Conservation (phyloP, 2,888 invertebrate genomes). For the Drosophila cognata region DNA sequence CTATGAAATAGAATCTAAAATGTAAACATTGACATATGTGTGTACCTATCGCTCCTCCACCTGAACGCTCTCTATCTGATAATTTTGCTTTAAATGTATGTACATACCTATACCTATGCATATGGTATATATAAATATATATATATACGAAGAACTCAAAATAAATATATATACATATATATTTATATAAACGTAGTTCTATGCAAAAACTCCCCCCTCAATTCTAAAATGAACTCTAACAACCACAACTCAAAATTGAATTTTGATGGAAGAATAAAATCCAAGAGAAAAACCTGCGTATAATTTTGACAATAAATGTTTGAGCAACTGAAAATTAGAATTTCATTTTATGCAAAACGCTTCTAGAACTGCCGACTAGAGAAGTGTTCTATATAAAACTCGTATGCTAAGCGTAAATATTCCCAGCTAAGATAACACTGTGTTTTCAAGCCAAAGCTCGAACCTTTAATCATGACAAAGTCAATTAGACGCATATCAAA, state of each 20-base stretch:
- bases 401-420: constrained; percentile 45
- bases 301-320: constrained; percentile 74
- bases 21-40: constrained; percentile 69
- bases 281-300: constrained; percentile 58
- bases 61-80: constrained; percentile 71
- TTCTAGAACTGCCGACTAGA: constrained; percentile 52
- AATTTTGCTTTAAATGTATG: constrained; percentile 67
- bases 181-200: constrained; percentile 48
- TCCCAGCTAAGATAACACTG: constrained; percentile 55
- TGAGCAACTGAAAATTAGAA: constrained; percentile 51
- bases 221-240: constrained; percentile 35
- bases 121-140: constrained; percentile 15
- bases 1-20: constrained; percentile 69
- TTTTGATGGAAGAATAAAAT: constrained; percentile 50
- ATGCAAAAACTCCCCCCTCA: constrained; percentile 30
- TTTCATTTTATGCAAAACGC: constrained; percentile 44
- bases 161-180: constrained; percentile 35
- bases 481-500: constrained; percentile 76
- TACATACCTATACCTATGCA: constrained; percentile 36
- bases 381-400: constrained; percentile 30
- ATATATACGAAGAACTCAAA: constrained; percentile 21
- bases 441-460: constrained; percentile 43
- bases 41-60: constrained; percentile 78
- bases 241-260: constrained; percentile 64
- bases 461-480: constrained; percentile 48